Base-by-base conservation (phyloP, 1,140 invertebrate genomes). In the Coelopa frigida region DNA sequence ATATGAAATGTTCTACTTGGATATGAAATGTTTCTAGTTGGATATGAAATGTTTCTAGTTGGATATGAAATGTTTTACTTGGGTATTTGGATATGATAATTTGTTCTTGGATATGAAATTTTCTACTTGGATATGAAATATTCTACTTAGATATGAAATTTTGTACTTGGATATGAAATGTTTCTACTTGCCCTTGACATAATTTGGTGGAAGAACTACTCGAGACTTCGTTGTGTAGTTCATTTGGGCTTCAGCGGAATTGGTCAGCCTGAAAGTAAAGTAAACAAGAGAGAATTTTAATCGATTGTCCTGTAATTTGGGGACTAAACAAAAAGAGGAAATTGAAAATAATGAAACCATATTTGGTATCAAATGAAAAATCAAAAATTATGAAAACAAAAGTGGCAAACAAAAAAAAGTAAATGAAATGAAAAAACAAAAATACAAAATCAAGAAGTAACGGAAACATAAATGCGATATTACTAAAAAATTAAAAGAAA, bases 201-300 rank as follows among this genome's bases (percentile, higher is more conserved):
- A 84, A 68, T 78, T 76, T 54, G 82, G 75, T 10, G 82, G 81
- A 44, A 84, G 61, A 27, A 83, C 78, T 23, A 81, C 75, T 50
- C 76, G 71, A 3, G 81, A 78, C 55, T 78, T 78, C 33, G 79
- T 59, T 31, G 77, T 80, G 52, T 79, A 75, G 63, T 81, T 82
- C 55, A 73, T 73, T 54, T 76, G 73, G 40, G 75, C 73, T 56
- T 75, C 73, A 50, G 64, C 58, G 50, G 59, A 60, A 56, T 61
- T 62, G 53, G 58, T 53, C 48, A 65, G 55, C 64, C 64, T 68
- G 52, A 48, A 66, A 67, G 55, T 33, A 55, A 39, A 48, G 54
- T 24, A 24, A 36, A 26, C 24, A 3, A 45, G 20, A 39, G 8
- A 39, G 14, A 36, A 36, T 36, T 8, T 14, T 6, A 36, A 36